A percentile compares a stretch with the other conserved stretches of the same genome.
Conservation (phyloP, 2,113 vertebrate genomes). For the Bolborhynchus lineola region DNA sequence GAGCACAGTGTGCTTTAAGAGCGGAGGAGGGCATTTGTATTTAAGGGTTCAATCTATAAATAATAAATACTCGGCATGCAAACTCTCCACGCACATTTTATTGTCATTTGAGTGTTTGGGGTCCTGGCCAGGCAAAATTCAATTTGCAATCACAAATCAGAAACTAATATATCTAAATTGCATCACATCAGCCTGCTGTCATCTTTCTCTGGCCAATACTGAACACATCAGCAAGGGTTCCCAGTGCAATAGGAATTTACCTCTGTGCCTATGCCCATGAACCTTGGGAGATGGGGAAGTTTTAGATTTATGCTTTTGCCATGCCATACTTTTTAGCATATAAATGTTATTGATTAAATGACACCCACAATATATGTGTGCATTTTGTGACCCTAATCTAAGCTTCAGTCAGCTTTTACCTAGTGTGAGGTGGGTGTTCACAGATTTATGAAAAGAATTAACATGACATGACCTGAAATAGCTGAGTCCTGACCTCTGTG, state of each 20-base stretch:
- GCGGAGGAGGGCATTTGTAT: neutral
- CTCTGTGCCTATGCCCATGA: neutral
- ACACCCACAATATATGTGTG: neutral
- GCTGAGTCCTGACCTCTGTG: neutral
- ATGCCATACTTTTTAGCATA: fast-evolving
- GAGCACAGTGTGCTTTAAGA: neutral
- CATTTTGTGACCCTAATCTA: neutral
- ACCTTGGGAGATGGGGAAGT: neutral
- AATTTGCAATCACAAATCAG: neutral
- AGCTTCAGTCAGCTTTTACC: neutral
- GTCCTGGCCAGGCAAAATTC: neutral
- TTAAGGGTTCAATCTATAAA: neutral
- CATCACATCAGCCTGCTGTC: neutral
- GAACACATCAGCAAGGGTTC: neutral
- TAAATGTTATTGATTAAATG: neutral
- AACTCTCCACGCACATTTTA: neutral
- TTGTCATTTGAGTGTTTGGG: neutral
- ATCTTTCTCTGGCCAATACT: neutral
- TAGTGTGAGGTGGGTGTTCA: neutral
- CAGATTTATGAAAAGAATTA: neutral
- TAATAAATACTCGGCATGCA: neutral
- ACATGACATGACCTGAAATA: neutral
- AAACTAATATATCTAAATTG: neutral
- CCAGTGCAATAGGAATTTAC: neutral
- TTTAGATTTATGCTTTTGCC: neutral